These are phyloP conservation scores for Torymus texanus DNA, from an alignment of 2,888 invertebrate species.

Conservation along the genomic window DNA sequence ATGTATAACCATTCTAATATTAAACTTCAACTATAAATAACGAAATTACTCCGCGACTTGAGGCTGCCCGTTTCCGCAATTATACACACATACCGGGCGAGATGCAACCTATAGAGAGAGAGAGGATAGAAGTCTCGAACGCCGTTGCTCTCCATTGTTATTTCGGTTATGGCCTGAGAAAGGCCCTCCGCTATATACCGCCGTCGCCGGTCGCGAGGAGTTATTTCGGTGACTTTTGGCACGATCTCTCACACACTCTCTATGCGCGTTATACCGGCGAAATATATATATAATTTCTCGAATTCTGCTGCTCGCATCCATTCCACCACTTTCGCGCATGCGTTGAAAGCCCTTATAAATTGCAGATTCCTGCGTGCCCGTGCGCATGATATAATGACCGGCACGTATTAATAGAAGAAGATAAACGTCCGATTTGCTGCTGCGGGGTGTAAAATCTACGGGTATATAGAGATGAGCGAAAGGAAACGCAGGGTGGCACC, in stretches of 20 bases:
- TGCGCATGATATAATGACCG: background rate
- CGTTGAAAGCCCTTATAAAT: too few relatives aligned
- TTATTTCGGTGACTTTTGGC: slow-evolving; percentile 54
- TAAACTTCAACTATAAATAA: background rate
- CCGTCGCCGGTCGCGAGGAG: background rate
- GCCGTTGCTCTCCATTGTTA: slow-evolving; percentile 25
- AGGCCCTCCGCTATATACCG: background rate
- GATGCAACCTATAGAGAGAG: too few relatives aligned
- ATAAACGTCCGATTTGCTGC: background rate
- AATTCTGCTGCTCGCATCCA: background rate
- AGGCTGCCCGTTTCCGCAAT: too few relatives aligned
- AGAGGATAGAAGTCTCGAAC: too few relatives aligned
- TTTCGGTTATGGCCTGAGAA: slow-evolving; percentile 21
- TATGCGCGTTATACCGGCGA: background rate
- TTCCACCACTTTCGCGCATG: too few relatives aligned
- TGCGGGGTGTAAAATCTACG: too few relatives aligned
- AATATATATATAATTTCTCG: slow-evolving; percentile 16
- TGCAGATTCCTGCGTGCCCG: too few relatives aligned
- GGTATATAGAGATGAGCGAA: slow-evolving; percentile 36
- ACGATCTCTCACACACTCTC: background rate
- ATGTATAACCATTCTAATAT: background rate
- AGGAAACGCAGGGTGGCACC: slow-evolving; percentile 39
- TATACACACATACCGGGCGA: too few relatives aligned
- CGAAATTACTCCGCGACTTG: too few relatives aligned
- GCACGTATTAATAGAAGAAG: background rate